Conservation (phyloP, 1,140 invertebrate species). For the Galendromus occidentalis region DNA sequence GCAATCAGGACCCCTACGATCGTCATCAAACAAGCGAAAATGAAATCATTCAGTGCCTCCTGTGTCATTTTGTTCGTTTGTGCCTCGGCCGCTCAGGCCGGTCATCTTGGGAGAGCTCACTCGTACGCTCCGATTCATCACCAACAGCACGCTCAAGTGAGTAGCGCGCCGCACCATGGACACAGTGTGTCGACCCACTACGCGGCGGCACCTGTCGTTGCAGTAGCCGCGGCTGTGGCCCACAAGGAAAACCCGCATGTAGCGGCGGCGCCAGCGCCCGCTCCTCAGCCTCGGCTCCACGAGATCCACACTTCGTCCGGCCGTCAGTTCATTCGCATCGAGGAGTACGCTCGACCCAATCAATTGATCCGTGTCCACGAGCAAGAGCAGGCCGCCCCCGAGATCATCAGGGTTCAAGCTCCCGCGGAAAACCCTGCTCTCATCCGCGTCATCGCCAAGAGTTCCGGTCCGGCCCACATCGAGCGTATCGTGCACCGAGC, state of each 20-base stretch:
- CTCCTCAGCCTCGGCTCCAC: background rate
- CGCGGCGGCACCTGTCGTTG: background rate
- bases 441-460: background rate
- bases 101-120: background rate
- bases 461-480: background rate
- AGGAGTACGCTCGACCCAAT: background rate
- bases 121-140: background rate
- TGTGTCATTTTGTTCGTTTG: background rate
- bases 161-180: background rate
- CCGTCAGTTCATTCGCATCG: background rate
- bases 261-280: background rate
- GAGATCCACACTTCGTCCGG: background rate
- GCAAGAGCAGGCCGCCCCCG: background rate
- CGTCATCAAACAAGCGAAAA: too few species aligned
- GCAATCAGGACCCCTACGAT: too few species aligned
- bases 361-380: background rate
- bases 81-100: background rate
- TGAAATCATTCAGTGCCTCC: too few species aligned
- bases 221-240: background rate
- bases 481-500: background rate
- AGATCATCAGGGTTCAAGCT: constrained; percentile 5
- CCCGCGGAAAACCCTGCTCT: background rate
- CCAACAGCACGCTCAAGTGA: background rate
- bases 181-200: background rate
- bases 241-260: background rate